Evolutionary conservation across 2,113 vertebrate genomes (phyloP).

Genomic region (Rissa tridactyla): DNA sequence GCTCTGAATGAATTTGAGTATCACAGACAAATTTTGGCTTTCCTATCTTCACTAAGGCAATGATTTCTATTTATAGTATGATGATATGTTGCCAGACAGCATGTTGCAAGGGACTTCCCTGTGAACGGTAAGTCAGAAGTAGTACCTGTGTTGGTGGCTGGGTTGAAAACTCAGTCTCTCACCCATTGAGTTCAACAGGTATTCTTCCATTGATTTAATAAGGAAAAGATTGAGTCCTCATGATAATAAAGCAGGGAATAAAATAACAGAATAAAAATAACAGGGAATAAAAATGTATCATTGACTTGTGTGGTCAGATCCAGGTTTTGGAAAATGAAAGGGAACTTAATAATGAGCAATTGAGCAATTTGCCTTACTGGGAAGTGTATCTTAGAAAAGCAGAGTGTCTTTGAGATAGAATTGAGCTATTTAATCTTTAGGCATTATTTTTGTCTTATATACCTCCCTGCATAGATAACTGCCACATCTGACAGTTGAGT

Average conservation of each 20-base stretch:
- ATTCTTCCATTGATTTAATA: background rate
- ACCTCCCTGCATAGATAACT: background rate
- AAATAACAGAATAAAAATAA: background rate
- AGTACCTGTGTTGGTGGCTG: background rate
- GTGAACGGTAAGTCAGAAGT: background rate
- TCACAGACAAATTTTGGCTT: background rate
- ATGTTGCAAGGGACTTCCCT: background rate
- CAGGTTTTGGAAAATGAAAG: background rate
- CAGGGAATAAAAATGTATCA: background rate
- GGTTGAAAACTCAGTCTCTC: background rate
- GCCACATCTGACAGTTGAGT: background rate
- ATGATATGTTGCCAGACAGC: background rate
- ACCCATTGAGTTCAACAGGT: background rate
- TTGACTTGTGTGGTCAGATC: background rate
- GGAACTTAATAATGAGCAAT: background rate
- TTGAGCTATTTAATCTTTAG: background rate
- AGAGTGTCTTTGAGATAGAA: background rate
- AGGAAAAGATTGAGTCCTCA: background rate
- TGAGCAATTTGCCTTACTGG: background rate
- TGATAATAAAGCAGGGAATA: background rate
- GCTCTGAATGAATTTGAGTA: background rate
- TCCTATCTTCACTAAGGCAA: background rate
- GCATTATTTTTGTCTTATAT: background rate
- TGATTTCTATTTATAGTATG: background rate
- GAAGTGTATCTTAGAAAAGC: background rate